These are phyloP conservation scores for Muscicapa striata DNA, from an alignment of 2,797 vertebrate species.

Conservation along the genomic window DNA sequence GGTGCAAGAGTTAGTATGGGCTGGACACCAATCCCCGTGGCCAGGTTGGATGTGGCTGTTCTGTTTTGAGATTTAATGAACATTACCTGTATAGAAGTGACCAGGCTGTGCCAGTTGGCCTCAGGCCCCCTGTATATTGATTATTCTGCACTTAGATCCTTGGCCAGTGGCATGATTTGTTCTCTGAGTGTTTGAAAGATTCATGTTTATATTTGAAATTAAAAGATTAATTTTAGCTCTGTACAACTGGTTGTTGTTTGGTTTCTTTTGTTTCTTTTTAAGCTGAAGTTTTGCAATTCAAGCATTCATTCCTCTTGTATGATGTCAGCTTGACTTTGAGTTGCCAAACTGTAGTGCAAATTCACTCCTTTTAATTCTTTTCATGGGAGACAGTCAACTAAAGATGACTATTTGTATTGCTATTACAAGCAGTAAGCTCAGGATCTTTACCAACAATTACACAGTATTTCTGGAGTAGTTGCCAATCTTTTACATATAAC, in stretches of 20 bases:
- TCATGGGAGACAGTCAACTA: not conserved
- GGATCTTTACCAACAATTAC: not conserved
- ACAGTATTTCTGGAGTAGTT: not conserved
- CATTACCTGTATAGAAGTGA: not conserved
- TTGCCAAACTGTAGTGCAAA: not conserved
- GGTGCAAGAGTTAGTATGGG: not conserved
- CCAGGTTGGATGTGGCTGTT: not conserved
- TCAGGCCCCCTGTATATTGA: rapidly evolving
- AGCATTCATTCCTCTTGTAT: not conserved
- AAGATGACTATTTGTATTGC: not conserved
- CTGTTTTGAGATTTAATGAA: not conserved
- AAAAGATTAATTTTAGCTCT: not conserved
- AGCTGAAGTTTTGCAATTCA: constrained; percentile 9
- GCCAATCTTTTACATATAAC: not conserved
- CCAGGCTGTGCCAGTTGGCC: not conserved
- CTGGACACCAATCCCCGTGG: not conserved
- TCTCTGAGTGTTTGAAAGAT: not conserved
- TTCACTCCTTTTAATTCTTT: not conserved
- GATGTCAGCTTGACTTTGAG: not conserved
- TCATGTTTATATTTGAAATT: not conserved
- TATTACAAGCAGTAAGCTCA: not conserved
- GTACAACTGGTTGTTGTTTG: not conserved
- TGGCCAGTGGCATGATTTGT: not conserved
- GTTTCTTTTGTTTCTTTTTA: not conserved
- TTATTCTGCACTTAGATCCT: not conserved